Base-by-base conservation (phyloP, 2,113 vertebrate genomes). In the Peromyscus californicus region DNA sequence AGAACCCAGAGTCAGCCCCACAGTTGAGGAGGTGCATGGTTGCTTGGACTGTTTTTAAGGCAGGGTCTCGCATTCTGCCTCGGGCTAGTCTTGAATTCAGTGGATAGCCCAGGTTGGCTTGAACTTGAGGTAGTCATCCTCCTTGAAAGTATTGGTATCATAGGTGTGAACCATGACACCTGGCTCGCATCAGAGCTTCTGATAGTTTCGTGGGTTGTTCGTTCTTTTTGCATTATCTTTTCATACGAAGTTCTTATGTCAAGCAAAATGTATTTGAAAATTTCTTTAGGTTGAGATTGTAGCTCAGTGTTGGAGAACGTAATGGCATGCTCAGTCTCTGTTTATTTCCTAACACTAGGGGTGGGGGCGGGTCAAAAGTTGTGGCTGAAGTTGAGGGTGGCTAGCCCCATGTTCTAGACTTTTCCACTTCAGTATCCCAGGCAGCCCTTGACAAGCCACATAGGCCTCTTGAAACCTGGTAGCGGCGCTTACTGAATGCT, bases 221-320 rank as follows among this genome's bases (percentile, higher is more conserved):
- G 79, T 91, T 90, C 31, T 78, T 96, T 83, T 51, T 26, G 24
- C 42, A 67, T 92, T 74, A 8, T 85, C 21, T 90, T 96, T 88
- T 80, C 13, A 22, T 80, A 0, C n/a, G 16, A 97, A 95, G 69
- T 83, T 36, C 86, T 63, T 87, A 72, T 91, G 96, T 93, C 13
- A 79, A 80, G 75, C 3, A 76, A 84, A 93, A 36, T 33, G 4
- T 97, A 24, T 74, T 86, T 90, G 74, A 29, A 90, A 61, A 89
- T 9, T 57, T 51, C 31, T 54, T 67, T 36, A 76, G 9, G 19
- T 65, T 51, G 17, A 48, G 31, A 33, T 12, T 48, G 61, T 91
- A 54, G 65, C 33, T 88, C 48, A 3, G 33, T 70, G 21, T 22
- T 91, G 54, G 22, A 54, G 61, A 48, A 51, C 8, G 4, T 69